A percentile compares a stretch with the other conserved stretches of the same genome.
Evolutionary conservation across 2,113 vertebrate species (phyloP).

Genomic region (Peromyscus maniculatus): DNA sequence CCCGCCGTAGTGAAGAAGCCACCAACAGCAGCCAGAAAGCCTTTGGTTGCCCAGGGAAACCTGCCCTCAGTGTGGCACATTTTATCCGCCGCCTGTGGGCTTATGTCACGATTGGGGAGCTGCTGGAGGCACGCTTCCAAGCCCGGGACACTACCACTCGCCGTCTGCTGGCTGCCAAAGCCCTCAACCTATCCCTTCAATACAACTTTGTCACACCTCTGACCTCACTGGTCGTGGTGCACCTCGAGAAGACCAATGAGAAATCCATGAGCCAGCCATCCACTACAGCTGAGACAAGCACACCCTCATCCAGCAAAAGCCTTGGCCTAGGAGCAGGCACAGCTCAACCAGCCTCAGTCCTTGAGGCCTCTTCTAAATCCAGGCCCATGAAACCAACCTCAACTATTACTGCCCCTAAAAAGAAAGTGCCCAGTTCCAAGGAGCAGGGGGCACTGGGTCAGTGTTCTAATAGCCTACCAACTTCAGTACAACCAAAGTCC

Average conservation of each 20-base stretch:
- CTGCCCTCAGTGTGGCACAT: conserved; percentile 79
- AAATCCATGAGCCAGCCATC: conserved; percentile 15
- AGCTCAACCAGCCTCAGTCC: background rate
- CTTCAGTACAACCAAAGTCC: background rate
- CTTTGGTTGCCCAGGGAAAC: conserved; percentile 79
- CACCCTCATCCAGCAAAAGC: background rate
- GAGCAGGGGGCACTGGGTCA: background rate
- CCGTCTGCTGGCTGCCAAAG: conserved; percentile 88
- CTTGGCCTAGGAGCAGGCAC: background rate
- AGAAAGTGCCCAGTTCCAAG: conserved; percentile 23
- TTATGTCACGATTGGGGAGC: conserved; percentile 91
- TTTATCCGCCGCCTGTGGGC: conserved; percentile 92
- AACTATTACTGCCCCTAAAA: conserved; percentile 10
- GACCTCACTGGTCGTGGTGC: conserved; percentile 91
- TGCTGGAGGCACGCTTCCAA: conserved; percentile 88
- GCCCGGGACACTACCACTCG: conserved; percentile 82
- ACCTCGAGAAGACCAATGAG: conserved; percentile 85
- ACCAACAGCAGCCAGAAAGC: conserved; percentile 75
- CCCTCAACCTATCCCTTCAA: conserved; percentile 91
- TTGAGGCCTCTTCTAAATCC: conserved; percentile 10
- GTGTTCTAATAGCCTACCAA: background rate
- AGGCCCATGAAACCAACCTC: conserved; percentile 32
- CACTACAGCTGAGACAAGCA: background rate
- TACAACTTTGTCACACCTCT: conserved; percentile 93
- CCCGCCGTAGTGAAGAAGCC: conserved; percentile 84